phyloP scores from a whole-genome alignment of 2,113 vertebrate species.

The Corythornis madagascariensis region DNA sequence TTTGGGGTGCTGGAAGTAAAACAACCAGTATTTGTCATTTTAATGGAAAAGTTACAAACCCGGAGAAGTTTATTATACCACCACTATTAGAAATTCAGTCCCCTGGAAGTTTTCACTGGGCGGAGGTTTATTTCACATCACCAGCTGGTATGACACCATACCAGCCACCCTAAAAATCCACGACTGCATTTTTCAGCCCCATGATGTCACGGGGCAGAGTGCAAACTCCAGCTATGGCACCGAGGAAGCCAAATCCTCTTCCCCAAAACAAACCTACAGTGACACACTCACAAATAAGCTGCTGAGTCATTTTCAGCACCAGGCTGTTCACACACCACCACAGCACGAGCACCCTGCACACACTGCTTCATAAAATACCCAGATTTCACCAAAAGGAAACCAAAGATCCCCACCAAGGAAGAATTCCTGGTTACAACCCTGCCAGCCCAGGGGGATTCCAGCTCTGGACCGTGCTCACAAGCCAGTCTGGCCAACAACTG shows the following conservation, averaged over 20 bases:
- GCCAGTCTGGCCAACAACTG: background rate
- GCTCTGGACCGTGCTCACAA: accelerated
- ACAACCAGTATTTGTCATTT: background rate
- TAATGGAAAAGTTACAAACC: background rate
- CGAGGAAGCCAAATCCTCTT: background rate
- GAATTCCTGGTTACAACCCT: accelerated
- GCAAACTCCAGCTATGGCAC: no score
- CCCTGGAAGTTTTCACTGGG: background rate
- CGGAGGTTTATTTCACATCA: slow-evolving; percentile 6
- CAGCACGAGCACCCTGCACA: background rate
- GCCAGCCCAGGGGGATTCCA: accelerated
- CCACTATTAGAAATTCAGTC: slow-evolving; percentile 33
- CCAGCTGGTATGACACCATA: background rate
- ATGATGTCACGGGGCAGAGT: background rate
- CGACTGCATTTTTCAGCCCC: slow-evolving; percentile 23
- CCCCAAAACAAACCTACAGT: background rate
- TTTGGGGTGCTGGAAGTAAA: background rate
- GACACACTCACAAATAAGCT: accelerated
- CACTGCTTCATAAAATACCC: accelerated
- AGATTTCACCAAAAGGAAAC: accelerated
- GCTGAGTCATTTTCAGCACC: accelerated
- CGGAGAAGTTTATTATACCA: slow-evolving; percentile 38
- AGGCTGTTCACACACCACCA: accelerated
- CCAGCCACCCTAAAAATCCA: slow-evolving; percentile 45
- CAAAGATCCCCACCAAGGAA: background rate